Percentiles rank a stretch among this genome's conserved stretches.
phyloP scores from a whole-genome alignment of 2,797 vertebrate species.

The Mycteria americana region DNA sequence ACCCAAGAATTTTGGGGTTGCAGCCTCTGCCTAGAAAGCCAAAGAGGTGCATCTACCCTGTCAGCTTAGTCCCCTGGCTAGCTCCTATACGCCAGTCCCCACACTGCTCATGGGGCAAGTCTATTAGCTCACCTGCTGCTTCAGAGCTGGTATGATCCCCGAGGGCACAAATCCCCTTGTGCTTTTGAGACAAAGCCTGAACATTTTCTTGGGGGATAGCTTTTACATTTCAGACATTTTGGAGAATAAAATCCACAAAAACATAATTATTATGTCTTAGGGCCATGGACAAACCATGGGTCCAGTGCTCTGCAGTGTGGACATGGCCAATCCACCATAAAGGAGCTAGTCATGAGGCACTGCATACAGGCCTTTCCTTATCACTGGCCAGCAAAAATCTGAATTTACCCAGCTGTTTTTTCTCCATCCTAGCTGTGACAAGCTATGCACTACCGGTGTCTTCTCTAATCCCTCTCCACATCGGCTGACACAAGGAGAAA shows the following conservation, averaged over 20 bases:
- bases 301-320: background rate
- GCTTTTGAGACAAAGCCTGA: background rate
- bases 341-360: background rate
- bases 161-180: background rate
- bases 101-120: background rate
- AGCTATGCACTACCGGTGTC: background rate
- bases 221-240: background rate
- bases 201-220: fast-evolving
- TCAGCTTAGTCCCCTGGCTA: background rate
- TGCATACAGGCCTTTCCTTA: background rate
- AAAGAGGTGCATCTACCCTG: too few relatives aligned
- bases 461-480: background rate
- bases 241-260: background rate
- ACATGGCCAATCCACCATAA: background rate
- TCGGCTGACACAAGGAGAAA: background rate
- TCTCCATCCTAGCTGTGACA: background rate
- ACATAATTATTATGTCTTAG: background rate
- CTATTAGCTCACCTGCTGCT: background rate
- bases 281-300: background rate
- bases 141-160: background rate
- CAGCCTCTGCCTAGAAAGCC: background rate
- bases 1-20: background rate
- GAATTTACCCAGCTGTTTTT: background rate
- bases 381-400: background rate
- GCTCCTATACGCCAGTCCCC: background rate